A percentile compares a stretch with the other conserved stretches of the same genome.
Evolutionary conservation across 1,140 invertebrate species (phyloP).

Genomic region (Drosophila erecta): DNA sequence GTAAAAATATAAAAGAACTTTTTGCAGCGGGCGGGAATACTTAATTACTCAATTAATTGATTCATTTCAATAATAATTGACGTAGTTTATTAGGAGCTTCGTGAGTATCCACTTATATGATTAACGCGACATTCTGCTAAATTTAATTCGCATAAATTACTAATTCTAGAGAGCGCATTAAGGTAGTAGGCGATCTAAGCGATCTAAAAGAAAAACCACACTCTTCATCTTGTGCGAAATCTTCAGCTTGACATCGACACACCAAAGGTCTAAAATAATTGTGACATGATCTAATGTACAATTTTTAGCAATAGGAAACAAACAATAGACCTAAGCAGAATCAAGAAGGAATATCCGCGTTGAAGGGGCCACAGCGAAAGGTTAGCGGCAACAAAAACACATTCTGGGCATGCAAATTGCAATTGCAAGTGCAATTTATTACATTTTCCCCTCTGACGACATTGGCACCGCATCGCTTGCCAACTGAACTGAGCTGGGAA

Average conservation of each 20-base stretch:
- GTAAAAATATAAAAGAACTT: neutral
- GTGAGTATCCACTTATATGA: conserved; percentile 35
- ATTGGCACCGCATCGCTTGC: conserved; percentile 45
- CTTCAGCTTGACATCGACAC: conserved; percentile 8
- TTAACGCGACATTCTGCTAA: conserved; percentile 24
- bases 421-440: conserved; percentile 72
- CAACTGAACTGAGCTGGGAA: conserved; percentile 35
- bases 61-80: conserved; percentile 35
- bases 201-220: too few relatives aligned
- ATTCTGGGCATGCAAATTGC: conserved; percentile 44
- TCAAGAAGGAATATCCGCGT: conserved; percentile 31
- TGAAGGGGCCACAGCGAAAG: conserved; percentile 36
- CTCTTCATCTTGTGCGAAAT: conserved; percentile 33
- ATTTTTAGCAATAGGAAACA: conserved; percentile 72
- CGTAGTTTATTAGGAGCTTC: conserved; percentile 40
- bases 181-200: too few relatives aligned
- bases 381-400: conserved; percentile 31
- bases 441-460: conserved; percentile 62
- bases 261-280: conserved; percentile 62
- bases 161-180: neutral
- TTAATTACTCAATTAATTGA: conserved; percentile 24
- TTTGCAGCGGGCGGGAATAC: neutral
- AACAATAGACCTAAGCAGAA: conserved; percentile 42
- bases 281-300: conserved; percentile 78
- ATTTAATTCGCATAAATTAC: conserved; percentile 27